phyloP scores from a whole-genome alignment of 2,797 vertebrate species.

The Poeciliopsis paucimaculata region DNA sequence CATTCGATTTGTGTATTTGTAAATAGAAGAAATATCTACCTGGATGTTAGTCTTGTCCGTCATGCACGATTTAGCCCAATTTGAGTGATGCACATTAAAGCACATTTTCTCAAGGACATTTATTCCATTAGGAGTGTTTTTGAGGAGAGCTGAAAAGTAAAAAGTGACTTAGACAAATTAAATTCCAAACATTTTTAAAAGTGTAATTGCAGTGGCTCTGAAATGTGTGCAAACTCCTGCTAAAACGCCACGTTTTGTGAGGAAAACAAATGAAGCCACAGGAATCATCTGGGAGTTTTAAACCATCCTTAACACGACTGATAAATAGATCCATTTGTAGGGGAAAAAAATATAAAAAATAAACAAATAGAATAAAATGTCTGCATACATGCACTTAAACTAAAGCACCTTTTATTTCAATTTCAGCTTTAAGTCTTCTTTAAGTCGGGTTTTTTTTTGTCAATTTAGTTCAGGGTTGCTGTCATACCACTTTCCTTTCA shows the following conservation, averaged over 20 bases:
- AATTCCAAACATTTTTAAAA: neutral
- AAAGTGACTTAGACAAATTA: neutral
- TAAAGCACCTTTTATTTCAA: neutral
- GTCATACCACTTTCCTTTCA: neutral
- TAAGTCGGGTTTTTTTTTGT: neutral
- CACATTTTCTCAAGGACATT: neutral
- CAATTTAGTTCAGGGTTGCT: neutral
- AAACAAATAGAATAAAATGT: neutral
- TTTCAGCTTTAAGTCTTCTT: neutral
- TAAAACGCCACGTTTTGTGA: neutral
- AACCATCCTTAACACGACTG: neutral
- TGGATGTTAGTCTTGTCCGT: neutral
- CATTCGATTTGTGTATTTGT: neutral
- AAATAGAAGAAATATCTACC: neutral
- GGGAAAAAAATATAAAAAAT: neutral
- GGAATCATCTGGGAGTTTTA: neutral
- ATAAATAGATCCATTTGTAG: neutral
- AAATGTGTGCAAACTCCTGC: neutral
- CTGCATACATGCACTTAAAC: neutral
- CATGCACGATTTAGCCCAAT: neutral
- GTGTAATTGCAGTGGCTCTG: neutral
- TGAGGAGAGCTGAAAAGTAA: neutral
- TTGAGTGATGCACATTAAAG: neutral
- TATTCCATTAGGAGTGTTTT: neutral
- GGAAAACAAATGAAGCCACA: neutral